These are phyloP conservation scores for Aphis gossypii DNA, from an alignment of 1,140 invertebrate species.

Conservation along the genomic window DNA sequence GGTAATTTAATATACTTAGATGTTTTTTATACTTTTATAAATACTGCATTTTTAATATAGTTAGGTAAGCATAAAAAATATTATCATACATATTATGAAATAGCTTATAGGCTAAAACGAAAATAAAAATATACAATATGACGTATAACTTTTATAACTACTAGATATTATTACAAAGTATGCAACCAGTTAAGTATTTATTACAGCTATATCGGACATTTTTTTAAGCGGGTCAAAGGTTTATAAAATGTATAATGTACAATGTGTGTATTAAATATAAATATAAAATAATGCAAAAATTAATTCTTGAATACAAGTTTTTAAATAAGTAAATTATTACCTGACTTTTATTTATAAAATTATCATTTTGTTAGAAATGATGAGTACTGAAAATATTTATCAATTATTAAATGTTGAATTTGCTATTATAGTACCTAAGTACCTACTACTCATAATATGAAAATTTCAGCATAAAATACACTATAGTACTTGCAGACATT, in stretches of 20 bases:
- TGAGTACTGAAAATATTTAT: no score
- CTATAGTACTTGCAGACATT: neutral
- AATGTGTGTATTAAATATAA: neutral
- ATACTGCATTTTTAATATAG: neutral
- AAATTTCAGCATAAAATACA: neutral
- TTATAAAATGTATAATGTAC: neutral
- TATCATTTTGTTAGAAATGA: neutral
- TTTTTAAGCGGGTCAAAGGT: neutral
- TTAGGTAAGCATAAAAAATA: neutral
- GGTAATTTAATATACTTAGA: neutral
- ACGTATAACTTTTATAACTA: neutral
- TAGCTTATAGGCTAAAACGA: neutral
- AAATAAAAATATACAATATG: neutral
- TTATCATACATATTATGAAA: neutral
- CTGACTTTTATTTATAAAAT: neutral
- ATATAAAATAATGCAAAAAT: neutral
- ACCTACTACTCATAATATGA: neutral
- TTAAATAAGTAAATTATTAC: neutral
- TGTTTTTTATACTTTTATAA: neutral
- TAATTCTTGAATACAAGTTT: neutral
- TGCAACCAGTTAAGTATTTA: neutral
- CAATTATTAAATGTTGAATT: neutral
- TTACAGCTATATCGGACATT: neutral
- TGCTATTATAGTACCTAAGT: neutral
- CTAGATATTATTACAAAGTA: neutral